phyloP scores from a whole-genome alignment of 1,140 invertebrate species.

The Bilobella aurantiaca region DNA sequence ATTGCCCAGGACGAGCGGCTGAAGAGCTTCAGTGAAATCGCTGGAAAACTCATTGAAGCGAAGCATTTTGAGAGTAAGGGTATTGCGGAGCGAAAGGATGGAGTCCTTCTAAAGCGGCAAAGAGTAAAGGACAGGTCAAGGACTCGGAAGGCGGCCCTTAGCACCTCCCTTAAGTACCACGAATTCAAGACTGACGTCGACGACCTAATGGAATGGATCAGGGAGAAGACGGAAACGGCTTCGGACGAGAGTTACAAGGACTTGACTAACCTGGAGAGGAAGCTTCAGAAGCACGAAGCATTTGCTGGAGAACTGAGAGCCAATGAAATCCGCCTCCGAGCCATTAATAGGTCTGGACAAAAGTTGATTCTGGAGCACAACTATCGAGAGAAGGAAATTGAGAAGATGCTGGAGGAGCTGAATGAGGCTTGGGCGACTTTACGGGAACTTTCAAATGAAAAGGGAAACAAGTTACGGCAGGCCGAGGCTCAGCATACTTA shows the following conservation, averaged over 20 bases:
- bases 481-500: constrained; percentile 68
- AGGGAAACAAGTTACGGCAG: constrained; percentile 65
- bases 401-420: constrained; percentile 45
- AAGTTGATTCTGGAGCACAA: constrained; percentile 56
- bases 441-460: constrained; percentile 61
- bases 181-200: constrained; percentile 80
- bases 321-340: constrained; percentile 75
- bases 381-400: constrained; percentile 56
- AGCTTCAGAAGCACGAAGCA: constrained; percentile 94
- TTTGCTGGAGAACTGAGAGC: constrained; percentile 88
- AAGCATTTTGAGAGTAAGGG: constrained; percentile 76
- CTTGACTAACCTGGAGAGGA: constrained; percentile 78
- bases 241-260: constrained; percentile 88
- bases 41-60: constrained; percentile 68
- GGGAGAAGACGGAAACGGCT: constrained; percentile 81
- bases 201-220: constrained; percentile 77
- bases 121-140: constrained; percentile 63
- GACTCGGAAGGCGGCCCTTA: constrained; percentile 56
- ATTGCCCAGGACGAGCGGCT: constrained; percentile 86
- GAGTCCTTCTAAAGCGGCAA: constrained; percentile 60
- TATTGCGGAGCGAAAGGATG: constrained; percentile 60
- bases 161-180: constrained; percentile 67
- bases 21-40: constrained; percentile 71
- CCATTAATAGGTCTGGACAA: constrained; percentile 68
- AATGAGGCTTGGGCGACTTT: constrained; percentile 64